A percentile compares a stretch with the other conserved stretches of the same genome.
These are phyloP conservation scores for Sialia sialis DNA, from an alignment of 2,113 vertebrate genomes.

Conservation along the genomic window DNA sequence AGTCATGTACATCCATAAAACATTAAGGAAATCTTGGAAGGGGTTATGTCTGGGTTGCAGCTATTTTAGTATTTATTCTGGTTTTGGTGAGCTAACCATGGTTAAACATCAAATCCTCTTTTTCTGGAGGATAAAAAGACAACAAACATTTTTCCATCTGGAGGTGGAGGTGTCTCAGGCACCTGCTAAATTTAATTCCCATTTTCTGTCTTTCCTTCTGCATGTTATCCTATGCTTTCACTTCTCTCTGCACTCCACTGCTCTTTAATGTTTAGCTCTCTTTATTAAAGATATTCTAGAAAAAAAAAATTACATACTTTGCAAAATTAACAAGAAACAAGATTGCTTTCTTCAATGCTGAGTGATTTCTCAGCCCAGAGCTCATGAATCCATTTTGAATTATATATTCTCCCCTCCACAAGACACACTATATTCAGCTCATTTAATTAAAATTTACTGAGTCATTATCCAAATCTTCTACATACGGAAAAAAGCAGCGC, in stretches of 20 bases:
- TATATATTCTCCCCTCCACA: neutral
- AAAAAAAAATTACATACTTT: neutral
- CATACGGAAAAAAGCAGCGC: neutral
- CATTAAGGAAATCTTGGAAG: neutral
- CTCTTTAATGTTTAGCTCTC: neutral
- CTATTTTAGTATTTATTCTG: neutral
- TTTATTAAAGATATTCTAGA: neutral
- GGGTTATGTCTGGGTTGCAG: neutral
- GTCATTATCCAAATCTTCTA: conserved; percentile 42
- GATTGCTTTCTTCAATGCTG: neutral
- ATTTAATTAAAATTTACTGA: conserved; percentile 69
- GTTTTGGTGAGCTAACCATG: neutral
- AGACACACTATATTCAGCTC: conserved; percentile 29
- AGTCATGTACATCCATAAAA: neutral
- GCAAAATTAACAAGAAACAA: conserved; percentile 5
- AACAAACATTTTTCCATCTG: neutral
- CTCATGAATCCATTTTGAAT: conserved; percentile 8
- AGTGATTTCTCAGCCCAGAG: neutral
- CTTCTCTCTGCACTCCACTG: neutral
- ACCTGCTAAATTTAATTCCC: neutral
- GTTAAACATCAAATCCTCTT: neutral
- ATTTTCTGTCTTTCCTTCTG: neutral
- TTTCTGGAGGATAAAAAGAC: neutral
- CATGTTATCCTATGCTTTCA: neutral
- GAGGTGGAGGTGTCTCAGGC: neutral